Base-by-base conservation (phyloP, 2,113 vertebrate genomes). In the Dolichotis patagonum region DNA sequence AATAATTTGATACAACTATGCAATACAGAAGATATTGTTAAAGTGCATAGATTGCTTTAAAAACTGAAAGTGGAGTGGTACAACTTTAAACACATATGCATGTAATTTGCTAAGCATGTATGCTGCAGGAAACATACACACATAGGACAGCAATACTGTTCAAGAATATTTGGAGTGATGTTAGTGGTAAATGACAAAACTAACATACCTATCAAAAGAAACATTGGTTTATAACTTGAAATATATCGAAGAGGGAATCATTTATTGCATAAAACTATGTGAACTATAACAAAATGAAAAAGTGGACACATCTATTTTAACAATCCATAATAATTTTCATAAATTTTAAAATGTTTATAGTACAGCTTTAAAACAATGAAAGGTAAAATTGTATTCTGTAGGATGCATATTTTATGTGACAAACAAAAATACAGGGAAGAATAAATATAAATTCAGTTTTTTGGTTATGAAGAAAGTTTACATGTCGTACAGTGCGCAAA, bases 301-400 rank as follows among this genome's bases (percentile, higher is more conserved):
- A 30, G 16, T 87, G 13, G 16, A 54, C 43, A 46, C 7, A 90
- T 10, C 16, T 90, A 30, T 19, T 82, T 54, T 94, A 56, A 32
- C n/a, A 16, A 71, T 62, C 10, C 52, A 49, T 49, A 54, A 92
- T 4, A 38, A 43, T 67, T 94, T 84, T 3, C 0, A 7, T 63
- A 91, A 78, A 93, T 90, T 38, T 49, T 58, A 52, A 83, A 92
- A 54, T 71, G 8, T 35, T 86, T 65, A 26, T 46, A 83, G 46
- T 5, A 56, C 87, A 93, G 7, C 60, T 94, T 91, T 35, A 46
- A 67, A 81, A 77, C 3, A 77, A 17, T 13, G 4, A 9, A 83
- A 78, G 14, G 2, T 87, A 58, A 83, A 0, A 49, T 78, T 71
- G 56, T 56, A 65, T 78, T 90, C 10, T 75, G 24, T 69, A 22